Base-by-base conservation (phyloP, 1,140 invertebrate species). In the Venustaconcha ellipsiformis region DNA sequence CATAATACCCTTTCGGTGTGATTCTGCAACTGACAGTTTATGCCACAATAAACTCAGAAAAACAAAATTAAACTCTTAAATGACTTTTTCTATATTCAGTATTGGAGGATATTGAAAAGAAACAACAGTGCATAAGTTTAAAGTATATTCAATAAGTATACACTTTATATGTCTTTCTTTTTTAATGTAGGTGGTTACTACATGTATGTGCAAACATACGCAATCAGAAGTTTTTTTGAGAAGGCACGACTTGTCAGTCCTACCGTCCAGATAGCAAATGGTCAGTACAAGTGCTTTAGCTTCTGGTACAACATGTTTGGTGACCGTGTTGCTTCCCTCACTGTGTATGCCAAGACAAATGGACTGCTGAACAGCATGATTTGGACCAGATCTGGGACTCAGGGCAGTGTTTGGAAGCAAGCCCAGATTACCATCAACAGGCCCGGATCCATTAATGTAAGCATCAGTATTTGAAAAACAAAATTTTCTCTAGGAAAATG, bases 251-350 rank as follows among this genome's bases (percentile, higher is more conserved):
- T 88, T 30, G 58, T 82, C 14, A 83, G 82, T 68, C 79, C 80
- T 3, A 64, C 48, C 0, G 30, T 82, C 12, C 73, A 70, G 11
- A 30, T 76, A 14, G 48, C 70, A n/a, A 78, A 56, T 63, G 62
- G 65, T 23, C 70, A 76, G 30, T 59, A 78, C 37, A 66, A 76
- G 65, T 87, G 85, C 71, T 72, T 85, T 57, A 65, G 73, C 13
- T 86, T 87, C 74, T 86, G 82, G 81, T 88, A 88, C 74, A 81
- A 78, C 76, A 88, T 88, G 86, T 74, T 82, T 58, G 87, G 87
- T 18, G 67, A 48, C 2, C 75, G 84, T 57, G 81, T 88, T 55
- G 83, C 80, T 11, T 76, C 77, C 14, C 82, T 90, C 1, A 88
- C 85, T 67, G 74, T 88, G 20, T 86, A 85, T 70, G 72, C 78